Evolutionary conservation across 2,888 invertebrate species (phyloP), one percentile per base, ranked within the genome.

Genomic region (Agrotis puta): DNA sequence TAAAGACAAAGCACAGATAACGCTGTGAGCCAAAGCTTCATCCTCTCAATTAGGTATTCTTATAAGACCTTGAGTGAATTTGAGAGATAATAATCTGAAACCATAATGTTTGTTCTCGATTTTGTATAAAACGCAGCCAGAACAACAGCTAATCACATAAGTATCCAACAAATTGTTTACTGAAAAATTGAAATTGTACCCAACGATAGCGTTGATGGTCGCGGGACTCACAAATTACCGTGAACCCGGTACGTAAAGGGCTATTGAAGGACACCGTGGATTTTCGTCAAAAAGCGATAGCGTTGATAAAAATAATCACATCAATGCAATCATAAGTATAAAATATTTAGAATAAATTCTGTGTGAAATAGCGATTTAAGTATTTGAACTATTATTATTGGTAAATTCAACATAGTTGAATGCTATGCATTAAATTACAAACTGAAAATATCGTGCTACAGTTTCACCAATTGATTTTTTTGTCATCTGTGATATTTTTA

Each of bases 401-500:
- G n/a, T n/a, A n/a, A 56, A 70, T 47, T 61, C 51, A 72, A 61
- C 22, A n/a, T 24, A 39, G 53, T 22, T 51, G 24, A 53, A 39
- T 24, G 7, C 24, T 62, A 20, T 74, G 48, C 2, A 20, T 56
- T 43, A 7, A 66, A 66, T 57, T 22, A 22, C n/a, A 50, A 33
- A 45, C 14, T 48, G 3, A 56, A 50, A 75, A 22, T n/a, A 39
- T 39, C 39, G 39, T 39, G 39, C 39, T 9, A 39, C 39, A 9
- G 39, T 39, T 39, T 39, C 39, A 39, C 39, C 39, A 39, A 39
- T 39, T 39, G 39, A 39, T 9, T 51, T 27, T 20, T 43, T 59
- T 43, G 16, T 27, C 20, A 24, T 45, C 72, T 81, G 81, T 81
- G 82, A 81, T 81, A 81, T 81, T 68, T 50, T 56, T 59, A 33